Evolutionary conservation across 2,888 invertebrate genomes (phyloP).

Genomic region (Athalia cordata): DNA sequence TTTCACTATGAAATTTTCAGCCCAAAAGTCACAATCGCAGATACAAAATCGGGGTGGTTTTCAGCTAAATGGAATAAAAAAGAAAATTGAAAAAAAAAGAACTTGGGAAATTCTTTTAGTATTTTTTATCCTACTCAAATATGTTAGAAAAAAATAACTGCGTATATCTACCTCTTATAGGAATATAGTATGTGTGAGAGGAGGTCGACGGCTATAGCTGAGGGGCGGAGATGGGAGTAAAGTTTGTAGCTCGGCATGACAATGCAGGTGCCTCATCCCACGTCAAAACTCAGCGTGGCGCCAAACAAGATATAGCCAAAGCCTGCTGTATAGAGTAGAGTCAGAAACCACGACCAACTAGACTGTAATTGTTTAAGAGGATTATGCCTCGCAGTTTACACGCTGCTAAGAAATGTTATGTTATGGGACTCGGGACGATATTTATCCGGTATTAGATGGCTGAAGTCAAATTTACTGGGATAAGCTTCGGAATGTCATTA

Average conservation of each 20-base stretch:
- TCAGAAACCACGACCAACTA: slow-evolving; percentile 58
- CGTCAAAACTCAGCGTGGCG: slow-evolving; percentile 73
- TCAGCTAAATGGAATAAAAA: too few species aligned
- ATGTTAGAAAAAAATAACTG: too few species aligned
- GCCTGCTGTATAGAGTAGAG: background rate
- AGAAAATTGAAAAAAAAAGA: too few species aligned
- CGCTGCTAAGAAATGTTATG: slow-evolving; percentile 52
- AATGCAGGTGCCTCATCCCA: slow-evolving; percentile 73
- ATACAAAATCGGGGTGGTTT: too few species aligned
- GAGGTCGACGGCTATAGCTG: background rate
- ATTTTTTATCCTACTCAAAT: too few species aligned
- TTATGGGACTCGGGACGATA: slow-evolving; percentile 49
- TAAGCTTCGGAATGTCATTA: slow-evolving; percentile 60
- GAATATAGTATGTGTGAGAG: too few species aligned
- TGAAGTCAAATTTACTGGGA: slow-evolving; percentile 60
- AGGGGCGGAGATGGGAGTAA: slow-evolving; percentile 50
- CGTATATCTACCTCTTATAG: too few species aligned
- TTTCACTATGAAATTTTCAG: too few species aligned
- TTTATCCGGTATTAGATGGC: slow-evolving; percentile 58
- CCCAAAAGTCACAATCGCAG: too few species aligned
- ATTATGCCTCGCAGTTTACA: slow-evolving; percentile 64
- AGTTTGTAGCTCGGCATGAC: slow-evolving; percentile 68
- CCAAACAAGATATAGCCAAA: slow-evolving; percentile 61
- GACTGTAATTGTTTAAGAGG: slow-evolving; percentile 69
- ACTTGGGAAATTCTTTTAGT: too few species aligned